Evolutionary conservation across 2,113 vertebrate species (phyloP).

Genomic region (Pholis gunnellus): DNA sequence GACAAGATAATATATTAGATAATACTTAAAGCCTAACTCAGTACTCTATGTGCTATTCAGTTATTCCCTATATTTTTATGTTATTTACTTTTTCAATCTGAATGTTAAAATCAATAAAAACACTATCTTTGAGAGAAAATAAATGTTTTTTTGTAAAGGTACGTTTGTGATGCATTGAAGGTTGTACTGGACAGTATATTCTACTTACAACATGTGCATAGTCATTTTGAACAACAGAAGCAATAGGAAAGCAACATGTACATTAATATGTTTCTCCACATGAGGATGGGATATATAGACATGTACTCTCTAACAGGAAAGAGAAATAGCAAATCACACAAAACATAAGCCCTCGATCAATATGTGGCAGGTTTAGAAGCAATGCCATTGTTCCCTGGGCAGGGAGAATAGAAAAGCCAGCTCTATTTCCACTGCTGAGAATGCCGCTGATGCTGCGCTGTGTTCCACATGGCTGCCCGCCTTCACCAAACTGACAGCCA

Average conservation of each 20-base stretch:
- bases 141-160: neutral
- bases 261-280: neutral
- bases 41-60: neutral
- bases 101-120: neutral
- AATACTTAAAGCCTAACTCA: neutral
- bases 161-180: neutral
- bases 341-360: slow-evolving; percentile 73
- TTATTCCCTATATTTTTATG: neutral
- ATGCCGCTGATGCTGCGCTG: slow-evolving; percentile 48
- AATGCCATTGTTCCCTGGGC: slow-evolving; percentile 59
- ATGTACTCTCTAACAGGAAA: slow-evolving; percentile 44
- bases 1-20: neutral
- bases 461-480: slow-evolving; percentile 71
- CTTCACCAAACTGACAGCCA: slow-evolving; percentile 78
- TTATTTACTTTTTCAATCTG: neutral
- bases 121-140: neutral
- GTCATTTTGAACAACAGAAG: slow-evolving; percentile 1
- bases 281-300: slow-evolving; percentile 32
- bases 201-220: neutral
- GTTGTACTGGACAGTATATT: neutral
- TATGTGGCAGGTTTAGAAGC: slow-evolving; percentile 64
- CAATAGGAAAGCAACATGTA: neutral
- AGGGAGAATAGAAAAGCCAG: slow-evolving; percentile 27
- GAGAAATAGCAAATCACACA: slow-evolving; percentile 46
- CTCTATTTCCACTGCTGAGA: slow-evolving; percentile 57